These are phyloP conservation scores for Microtus richardsoni DNA, from an alignment of 2,113 vertebrate species.

Conservation along the genomic window DNA sequence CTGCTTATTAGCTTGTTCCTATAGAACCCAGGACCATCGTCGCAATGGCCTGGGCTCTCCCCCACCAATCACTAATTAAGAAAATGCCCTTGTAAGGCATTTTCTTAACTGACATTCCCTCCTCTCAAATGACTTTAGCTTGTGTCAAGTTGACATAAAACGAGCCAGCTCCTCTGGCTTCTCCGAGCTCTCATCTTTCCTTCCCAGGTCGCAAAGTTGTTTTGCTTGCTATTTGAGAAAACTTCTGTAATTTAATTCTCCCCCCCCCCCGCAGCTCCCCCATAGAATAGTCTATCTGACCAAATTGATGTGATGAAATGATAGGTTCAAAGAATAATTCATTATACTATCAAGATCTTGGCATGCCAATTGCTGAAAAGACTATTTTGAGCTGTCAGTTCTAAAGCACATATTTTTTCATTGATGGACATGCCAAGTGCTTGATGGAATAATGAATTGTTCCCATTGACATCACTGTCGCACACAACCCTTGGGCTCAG, in stretches of 20 bases:
- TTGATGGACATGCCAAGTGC: conserved; percentile 68
- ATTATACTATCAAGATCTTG: conserved; percentile 75
- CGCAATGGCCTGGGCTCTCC: background rate
- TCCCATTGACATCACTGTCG: conserved; percentile 57
- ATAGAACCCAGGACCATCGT: background rate
- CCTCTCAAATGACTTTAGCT: background rate
- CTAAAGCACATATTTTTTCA: conserved; percentile 50
- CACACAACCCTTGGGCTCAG: background rate
- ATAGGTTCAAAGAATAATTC: conserved; percentile 83
- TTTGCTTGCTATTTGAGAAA: conserved; percentile 44
- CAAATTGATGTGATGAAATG: conserved; percentile 81
- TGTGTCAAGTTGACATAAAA: background rate
- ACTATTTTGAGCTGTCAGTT: conserved; percentile 83
- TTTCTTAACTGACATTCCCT: background rate
- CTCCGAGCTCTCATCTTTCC: background rate
- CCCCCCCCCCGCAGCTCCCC: background rate
- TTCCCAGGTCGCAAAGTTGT: conserved; percentile 27
- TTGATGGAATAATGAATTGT: conserved; percentile 77
- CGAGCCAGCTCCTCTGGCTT: background rate
- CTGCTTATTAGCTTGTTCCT: background rate
- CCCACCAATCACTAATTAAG: background rate
- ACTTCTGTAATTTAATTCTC: conserved; percentile 57
- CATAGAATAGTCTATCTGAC: conserved; percentile 55
- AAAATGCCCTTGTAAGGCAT: background rate
- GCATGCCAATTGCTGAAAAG: conserved; percentile 79